phyloP scores from a whole-genome alignment of 2,888 invertebrate species.

The Hyposoter dolosus region DNA sequence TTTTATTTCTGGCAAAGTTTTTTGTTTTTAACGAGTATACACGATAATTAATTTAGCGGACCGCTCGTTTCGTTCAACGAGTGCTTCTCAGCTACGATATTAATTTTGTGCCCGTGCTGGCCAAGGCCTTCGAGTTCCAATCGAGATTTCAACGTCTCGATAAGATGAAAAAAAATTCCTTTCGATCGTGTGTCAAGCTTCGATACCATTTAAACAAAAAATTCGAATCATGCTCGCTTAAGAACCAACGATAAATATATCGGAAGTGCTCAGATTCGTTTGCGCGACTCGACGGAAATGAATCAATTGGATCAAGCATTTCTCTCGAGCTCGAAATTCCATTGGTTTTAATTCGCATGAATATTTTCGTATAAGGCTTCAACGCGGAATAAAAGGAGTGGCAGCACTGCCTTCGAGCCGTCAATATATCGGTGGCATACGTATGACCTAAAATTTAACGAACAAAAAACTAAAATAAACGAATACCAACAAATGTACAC shows the following conservation, averaged over 20 bases:
- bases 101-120: constrained; percentile 41
- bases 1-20: constrained; percentile 22
- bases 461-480: constrained; percentile 27
- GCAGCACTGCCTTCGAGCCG: constrained; percentile 22
- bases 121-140: constrained; percentile 51
- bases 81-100: constrained; percentile 48
- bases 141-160: constrained; percentile 31
- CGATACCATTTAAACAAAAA: constrained; percentile 23
- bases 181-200: constrained; percentile 38
- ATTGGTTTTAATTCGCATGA: constrained; percentile 53
- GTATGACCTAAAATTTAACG: constrained; percentile 54
- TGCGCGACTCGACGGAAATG: constrained; percentile 43
- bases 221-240: constrained; percentile 35
- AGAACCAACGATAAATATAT: constrained; percentile 22
- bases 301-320: neutral
- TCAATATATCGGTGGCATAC: constrained; percentile 51
- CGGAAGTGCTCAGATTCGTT: constrained; percentile 32
- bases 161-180: constrained; percentile 22
- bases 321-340: constrained; percentile 25
- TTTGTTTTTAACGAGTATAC: constrained; percentile 13
- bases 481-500: constrained; percentile 39
- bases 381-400: neutral
- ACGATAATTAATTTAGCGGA: constrained; percentile 33
- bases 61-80: constrained; percentile 52
- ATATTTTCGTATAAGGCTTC: constrained; percentile 51